Conservation (phyloP, 35 echinoderm and acorn worm genomes). For the Holothuria glaberrima region DNA sequence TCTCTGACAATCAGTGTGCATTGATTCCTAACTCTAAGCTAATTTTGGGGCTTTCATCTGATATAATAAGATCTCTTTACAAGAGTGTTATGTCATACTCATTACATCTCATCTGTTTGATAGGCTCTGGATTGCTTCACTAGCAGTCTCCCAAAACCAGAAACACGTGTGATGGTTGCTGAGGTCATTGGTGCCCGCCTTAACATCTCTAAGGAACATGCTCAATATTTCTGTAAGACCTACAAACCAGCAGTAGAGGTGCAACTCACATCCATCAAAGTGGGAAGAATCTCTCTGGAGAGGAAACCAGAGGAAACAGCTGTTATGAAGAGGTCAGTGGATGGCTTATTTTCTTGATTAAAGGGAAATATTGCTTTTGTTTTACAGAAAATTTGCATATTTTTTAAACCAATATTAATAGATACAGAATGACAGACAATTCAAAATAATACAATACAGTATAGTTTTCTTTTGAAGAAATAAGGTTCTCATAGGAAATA, state of each 20-base stretch:
- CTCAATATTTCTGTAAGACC: constrained; percentile 64
- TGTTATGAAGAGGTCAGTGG: constrained; percentile 20
- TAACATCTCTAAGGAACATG: constrained; percentile 82
- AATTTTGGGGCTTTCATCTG: too few relatives aligned
- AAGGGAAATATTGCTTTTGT: too few relatives aligned
- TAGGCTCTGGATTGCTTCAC: constrained; percentile 97
- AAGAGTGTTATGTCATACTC: too few relatives aligned
- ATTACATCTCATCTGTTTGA: constrained; percentile 11
- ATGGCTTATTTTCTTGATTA: background rate
- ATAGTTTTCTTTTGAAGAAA: too few relatives aligned
- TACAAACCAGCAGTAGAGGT: constrained; percentile 92
- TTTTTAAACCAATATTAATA: too few relatives aligned
- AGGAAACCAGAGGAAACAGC: constrained; percentile 49
- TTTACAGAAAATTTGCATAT: too few relatives aligned
- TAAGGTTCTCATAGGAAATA: too few relatives aligned
- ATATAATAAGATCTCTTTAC: too few relatives aligned
- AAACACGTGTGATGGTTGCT: constrained; percentile 49
- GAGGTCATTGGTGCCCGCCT: constrained; percentile 80
- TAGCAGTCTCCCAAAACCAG: constrained; percentile 71
- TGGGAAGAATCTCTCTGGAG: constrained; percentile 71
- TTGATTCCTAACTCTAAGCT: too few relatives aligned
- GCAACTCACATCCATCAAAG: constrained; percentile 10
- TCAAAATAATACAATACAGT: too few relatives aligned
- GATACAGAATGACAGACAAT: too few relatives aligned
- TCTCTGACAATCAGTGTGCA: too few relatives aligned